phyloP scores from a whole-genome alignment of 2,888 invertebrate genomes.

The Pyralis farinalis region DNA sequence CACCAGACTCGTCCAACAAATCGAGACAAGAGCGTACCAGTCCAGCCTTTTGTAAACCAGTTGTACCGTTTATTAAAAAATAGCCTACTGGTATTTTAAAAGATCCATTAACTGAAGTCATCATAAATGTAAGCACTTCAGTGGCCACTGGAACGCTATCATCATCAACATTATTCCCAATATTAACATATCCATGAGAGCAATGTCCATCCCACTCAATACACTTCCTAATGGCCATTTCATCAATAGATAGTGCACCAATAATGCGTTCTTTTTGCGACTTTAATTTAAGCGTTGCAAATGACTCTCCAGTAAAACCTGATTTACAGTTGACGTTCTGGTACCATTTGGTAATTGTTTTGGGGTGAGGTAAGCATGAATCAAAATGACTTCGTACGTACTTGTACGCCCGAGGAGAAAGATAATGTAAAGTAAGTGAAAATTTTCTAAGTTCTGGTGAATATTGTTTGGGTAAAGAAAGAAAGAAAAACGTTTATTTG shows the following conservation, averaged over 20 bases:
- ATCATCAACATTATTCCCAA: conserved; percentile 5
- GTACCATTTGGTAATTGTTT: conserved; percentile 7
- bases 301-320: conserved; percentile 5
- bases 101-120: conserved; percentile 8
- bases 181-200: conserved; percentile 7
- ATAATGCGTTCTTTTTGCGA: background rate
- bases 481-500: no score
- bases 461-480: conserved; percentile 4
- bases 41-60: background rate
- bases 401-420: conserved; percentile 11
- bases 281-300: background rate
- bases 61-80: conserved; percentile 9
- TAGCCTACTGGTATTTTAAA: conserved; percentile 13
- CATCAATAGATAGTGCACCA: background rate
- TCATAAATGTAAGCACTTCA: conserved; percentile 12
- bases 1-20: background rate
- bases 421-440: conserved; percentile 10
- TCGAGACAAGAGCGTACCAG: conserved; percentile 2
- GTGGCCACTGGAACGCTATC: conserved; percentile 10
- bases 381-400: conserved; percentile 10
- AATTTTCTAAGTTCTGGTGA: conserved; percentile 8
- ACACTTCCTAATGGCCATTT: conserved; percentile 5
- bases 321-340: conserved; percentile 1
- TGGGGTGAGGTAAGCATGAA: conserved; percentile 9
- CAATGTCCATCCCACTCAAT: conserved; percentile 8